Conservation (phyloP, 2,797 vertebrate species). For the Sarcophilus harrisii region DNA sequence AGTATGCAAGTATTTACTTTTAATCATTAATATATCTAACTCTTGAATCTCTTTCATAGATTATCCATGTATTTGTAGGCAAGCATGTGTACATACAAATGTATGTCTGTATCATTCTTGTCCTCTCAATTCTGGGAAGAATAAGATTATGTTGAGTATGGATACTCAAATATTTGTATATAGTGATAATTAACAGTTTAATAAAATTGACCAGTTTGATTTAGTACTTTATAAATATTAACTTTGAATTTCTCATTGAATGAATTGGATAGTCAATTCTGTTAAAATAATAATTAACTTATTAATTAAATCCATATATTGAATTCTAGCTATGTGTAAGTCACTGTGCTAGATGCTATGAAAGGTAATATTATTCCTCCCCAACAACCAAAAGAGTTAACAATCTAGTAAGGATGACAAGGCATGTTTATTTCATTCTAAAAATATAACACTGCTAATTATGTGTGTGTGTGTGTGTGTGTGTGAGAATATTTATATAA, state of each 20-base stretch:
- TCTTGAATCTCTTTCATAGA: neutral
- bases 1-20: neutral
- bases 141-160: neutral
- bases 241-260: neutral
- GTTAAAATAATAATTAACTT: neutral
- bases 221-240: neutral
- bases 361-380: neutral
- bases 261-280: neutral
- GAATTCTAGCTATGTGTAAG: neutral
- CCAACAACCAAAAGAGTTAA: neutral
- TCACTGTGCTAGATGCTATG: neutral
- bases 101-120: neutral
- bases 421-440: neutral
- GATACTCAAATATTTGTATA: neutral
- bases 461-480: neutral
- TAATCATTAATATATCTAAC: neutral
- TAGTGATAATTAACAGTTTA: neutral
- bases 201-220: neutral
- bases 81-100: neutral
- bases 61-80: neutral
- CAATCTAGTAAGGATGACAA: neutral
- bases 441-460: neutral
- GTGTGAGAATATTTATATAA: neutral
- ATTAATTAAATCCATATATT: neutral
- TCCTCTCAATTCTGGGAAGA: neutral